Evolutionary conservation across 2,888 invertebrate genomes (phyloP), one percentile per base, ranked within the genome.

Genomic region (Napeogenes sylphis): DNA sequence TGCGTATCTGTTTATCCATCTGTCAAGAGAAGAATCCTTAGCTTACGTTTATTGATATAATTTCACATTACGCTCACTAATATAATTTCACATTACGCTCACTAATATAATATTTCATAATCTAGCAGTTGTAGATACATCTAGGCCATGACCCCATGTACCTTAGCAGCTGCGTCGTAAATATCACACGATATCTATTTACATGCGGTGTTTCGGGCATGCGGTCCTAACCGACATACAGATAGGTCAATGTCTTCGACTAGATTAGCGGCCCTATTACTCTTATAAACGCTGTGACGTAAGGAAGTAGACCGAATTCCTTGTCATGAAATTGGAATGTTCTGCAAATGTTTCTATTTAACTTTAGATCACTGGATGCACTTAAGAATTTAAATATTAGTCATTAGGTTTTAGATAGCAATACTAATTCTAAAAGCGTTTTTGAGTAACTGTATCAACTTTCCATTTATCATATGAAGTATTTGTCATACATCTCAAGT

Each of bases 241-340:
- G 86, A 82, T 85, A 79, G 88, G 89, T 88, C 89, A 89, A 89
- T 89, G 89, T 88, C 87, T 89, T 70, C 81, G 78, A 75, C 76
- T 80, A 75, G 75, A 83, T 79, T 70, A 72, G 69, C 74, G 73
- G 63, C 68, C 64, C 63, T 63, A 61, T 71, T 67, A 65, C 59
- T 59, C 63, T 65, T 61, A 51, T 61, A 59, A 55, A 35, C 35
- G 21, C 38, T 38, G 58, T 67, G 67, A 67, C 65, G 63, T 67
- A 63, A 30, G 51, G n/a, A 61, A 21, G 38, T 38, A 51, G 21
- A 46, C 21, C 46, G 55, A 30, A 53, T 51, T 35, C 4, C 32
- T 45, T 42, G 6, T 47, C 54, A 45, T 13, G 4, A 38, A 10
- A 14, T 13, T 6, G 5, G 56, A 32, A 60, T 35, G 55, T 42